Evolutionary conservation across 2,797 vertebrate genomes (phyloP).

Genomic region (Glyptemys insculpta): DNA sequence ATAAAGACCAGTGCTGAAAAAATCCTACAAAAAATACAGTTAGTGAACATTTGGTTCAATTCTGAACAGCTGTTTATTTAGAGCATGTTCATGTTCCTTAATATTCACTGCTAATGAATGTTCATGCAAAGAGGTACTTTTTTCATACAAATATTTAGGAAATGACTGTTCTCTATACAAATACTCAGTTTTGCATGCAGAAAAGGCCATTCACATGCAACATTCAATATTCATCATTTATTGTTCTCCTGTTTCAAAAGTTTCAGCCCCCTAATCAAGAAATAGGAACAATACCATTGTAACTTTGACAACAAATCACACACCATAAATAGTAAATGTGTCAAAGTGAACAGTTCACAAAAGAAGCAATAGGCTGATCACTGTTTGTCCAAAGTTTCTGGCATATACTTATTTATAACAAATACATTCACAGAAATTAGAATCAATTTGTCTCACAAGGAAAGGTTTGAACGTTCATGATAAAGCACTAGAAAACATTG

Average conservation of each 20-base stretch:
- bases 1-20: constrained; percentile 39
- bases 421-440: not conserved
- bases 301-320: not conserved
- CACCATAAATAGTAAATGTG: not conserved
- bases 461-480: not conserved
- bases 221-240: constrained; percentile 48
- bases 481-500: not conserved
- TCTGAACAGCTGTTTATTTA: constrained; percentile 60
- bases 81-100: constrained; percentile 23
- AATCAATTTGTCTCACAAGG: not conserved
- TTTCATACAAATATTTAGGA: constrained; percentile 71
- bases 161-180: constrained; percentile 57
- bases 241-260: constrained; percentile 19
- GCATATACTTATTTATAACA: not conserved
- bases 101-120: constrained; percentile 61
- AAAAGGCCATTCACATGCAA: not conserved
- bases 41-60: constrained; percentile 58
- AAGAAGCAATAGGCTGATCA: not conserved
- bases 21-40: constrained; percentile 33
- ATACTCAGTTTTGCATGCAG: constrained; percentile 53
- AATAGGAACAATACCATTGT: not conserved
- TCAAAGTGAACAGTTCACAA: not conserved
- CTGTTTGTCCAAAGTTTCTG: not conserved
- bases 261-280: not conserved
- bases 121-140: constrained; percentile 52